Conservation (phyloP, 2,888 invertebrate genomes). For the Parnassius apollo region DNA sequence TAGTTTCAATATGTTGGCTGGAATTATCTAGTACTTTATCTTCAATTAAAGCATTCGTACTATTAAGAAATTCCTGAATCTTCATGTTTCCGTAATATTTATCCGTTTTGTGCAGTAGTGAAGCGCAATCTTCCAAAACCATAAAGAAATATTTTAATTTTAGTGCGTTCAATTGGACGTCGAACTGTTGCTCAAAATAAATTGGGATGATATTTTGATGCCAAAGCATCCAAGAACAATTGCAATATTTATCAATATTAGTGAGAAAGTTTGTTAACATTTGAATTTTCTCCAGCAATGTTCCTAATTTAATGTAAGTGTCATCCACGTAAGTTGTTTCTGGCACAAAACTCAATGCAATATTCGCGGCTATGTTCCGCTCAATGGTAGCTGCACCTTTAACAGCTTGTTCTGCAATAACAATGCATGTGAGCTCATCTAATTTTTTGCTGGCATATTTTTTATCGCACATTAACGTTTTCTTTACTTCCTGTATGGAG, state of each 20-base stretch:
- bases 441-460: constrained; percentile 84
- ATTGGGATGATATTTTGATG: constrained; percentile 89
- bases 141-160: constrained; percentile 78
- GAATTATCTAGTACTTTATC: constrained; percentile 84
- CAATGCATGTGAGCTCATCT: constrained; percentile 87
- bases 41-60: constrained; percentile 69
- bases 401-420: constrained; percentile 85
- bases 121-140: constrained; percentile 69
- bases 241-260: constrained; percentile 82
- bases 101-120: constrained; percentile 60
- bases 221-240: constrained; percentile 90
- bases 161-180: constrained; percentile 83
- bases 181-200: constrained; percentile 87
- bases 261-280: constrained; percentile 81
- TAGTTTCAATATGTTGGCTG: constrained; percentile 94
- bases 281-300: constrained; percentile 84
- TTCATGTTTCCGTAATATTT: constrained; percentile 48
- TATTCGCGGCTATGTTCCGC: constrained; percentile 83
- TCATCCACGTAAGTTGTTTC: constrained; percentile 83
- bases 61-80: constrained; percentile 57
- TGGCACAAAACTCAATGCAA: constrained; percentile 86
- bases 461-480: constrained; percentile 83
- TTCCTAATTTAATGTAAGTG: constrained; percentile 81
- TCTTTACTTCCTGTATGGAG: constrained; percentile 85
- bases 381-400: constrained; percentile 84